Evolutionary conservation across 2,888 invertebrate species (phyloP).

Genomic region (Uropetala carovei): DNA sequence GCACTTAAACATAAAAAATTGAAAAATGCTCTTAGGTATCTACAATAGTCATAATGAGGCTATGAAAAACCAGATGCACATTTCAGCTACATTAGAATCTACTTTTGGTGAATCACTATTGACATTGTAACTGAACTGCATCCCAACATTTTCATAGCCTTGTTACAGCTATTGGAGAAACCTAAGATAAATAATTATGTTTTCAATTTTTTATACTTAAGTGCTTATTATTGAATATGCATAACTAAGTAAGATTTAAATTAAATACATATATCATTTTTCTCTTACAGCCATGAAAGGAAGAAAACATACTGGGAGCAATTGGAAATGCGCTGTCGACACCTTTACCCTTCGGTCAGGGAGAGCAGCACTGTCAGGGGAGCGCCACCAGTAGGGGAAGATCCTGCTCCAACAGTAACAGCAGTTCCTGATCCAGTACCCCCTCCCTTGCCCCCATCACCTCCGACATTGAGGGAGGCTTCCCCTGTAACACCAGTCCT

Average conservation of each 20-base stretch:
- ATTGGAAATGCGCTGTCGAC: slow-evolving; percentile 88
- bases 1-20: too few species aligned
- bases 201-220: too few species aligned
- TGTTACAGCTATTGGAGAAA: too few species aligned
- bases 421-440: slow-evolving; percentile 65
- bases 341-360: slow-evolving; percentile 78
- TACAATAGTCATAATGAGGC: too few species aligned
- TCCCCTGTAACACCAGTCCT: slow-evolving; percentile 70
- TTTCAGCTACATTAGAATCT: too few species aligned
- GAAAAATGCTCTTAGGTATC: too few species aligned
- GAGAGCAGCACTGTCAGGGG: slow-evolving; percentile 75
- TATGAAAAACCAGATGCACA: too few species aligned
- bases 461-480: slow-evolving; percentile 36
- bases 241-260: neutral
- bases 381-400: slow-evolving; percentile 67
- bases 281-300: slow-evolving; percentile 85
- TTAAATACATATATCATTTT: neutral
- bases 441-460: slow-evolving; percentile 69
- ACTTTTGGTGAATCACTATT: too few species aligned
- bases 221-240: neutral
- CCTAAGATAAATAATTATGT: too few species aligned
- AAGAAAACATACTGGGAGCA: slow-evolving; percentile 98
- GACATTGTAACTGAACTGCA: too few species aligned
- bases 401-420: slow-evolving; percentile 68
- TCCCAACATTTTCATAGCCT: too few species aligned